These are phyloP conservation scores for Botrylloides violaceus DNA, from an alignment of 23 tunicate genomes.

Conservation along the genomic window DNA sequence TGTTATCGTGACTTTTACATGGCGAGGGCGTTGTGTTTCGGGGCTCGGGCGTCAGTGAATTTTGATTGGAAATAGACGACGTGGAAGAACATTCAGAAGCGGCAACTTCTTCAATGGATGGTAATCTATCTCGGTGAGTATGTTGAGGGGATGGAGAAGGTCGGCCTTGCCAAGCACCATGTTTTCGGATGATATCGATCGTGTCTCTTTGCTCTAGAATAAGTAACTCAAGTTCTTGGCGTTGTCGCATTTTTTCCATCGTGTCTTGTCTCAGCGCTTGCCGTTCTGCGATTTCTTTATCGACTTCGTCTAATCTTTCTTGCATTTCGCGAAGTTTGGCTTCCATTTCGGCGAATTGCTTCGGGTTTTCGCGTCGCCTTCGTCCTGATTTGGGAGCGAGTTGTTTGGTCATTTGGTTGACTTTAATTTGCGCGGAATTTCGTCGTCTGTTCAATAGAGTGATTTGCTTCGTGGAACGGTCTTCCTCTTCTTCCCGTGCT, in stretches of 20 bases:
- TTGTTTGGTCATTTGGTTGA: slow-evolving; percentile 59
- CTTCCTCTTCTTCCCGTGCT: slow-evolving; percentile 45
- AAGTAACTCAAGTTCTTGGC: slow-evolving; percentile 62
- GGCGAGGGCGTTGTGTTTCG: slow-evolving; percentile 33
- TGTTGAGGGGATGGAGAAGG: slow-evolving; percentile 1
- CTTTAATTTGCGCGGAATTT: slow-evolving; percentile 74
- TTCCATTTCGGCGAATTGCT: slow-evolving; percentile 75
- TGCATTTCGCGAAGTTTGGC: slow-evolving; percentile 54
- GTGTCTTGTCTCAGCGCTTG: slow-evolving; percentile 55
- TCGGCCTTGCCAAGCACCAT: slow-evolving; percentile 1
- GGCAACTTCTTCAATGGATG: slow-evolving; percentile 58
- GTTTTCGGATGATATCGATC: slow-evolving; percentile 34
- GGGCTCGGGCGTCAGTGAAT: background rate
- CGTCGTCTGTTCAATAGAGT: slow-evolving; percentile 59
- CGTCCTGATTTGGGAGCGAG: slow-evolving; percentile 76
- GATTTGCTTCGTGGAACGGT: slow-evolving; percentile 40
- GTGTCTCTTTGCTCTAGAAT: slow-evolving; percentile 62
- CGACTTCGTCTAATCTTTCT: slow-evolving; percentile 34
- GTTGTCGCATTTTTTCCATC: slow-evolving; percentile 56
- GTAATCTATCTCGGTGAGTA: slow-evolving; percentile 14
- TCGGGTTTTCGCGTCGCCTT: slow-evolving; percentile 63
- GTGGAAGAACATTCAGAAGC: slow-evolving; percentile 51
- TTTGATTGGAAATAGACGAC: slow-evolving; percentile 48
- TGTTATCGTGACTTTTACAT: background rate
- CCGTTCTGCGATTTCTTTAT: slow-evolving; percentile 42